Base-by-base conservation (phyloP, 2,797 vertebrate species). In the Gallinago nigripennis region DNA sequence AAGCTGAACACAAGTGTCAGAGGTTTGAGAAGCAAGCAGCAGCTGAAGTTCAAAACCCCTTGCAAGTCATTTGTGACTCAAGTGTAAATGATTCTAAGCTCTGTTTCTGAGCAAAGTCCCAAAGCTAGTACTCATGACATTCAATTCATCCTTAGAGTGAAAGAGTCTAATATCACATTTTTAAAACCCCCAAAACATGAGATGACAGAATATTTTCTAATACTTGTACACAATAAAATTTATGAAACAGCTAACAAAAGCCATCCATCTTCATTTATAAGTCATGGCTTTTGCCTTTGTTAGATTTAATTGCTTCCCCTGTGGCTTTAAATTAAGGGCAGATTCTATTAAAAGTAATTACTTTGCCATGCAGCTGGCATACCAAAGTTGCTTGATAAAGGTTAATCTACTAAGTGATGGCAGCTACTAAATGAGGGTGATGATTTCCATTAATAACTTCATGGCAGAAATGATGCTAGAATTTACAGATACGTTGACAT, bases 341-440 rank as follows among this genome's bases (percentile, higher is more conserved):
- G 84, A 93, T 95, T 94, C 94, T 88, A 94, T 95, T 96, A 88
- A 78, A 94, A 96, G 94, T 82, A 96, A 97, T 96, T 94, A 96
- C 94, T 97, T 51, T 63, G 57, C 91, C 18, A 3, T 85, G 95
- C 94, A 96, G 92, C 96, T 90, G 91, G 91, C 84, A 81, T 61
- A 82, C 94, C 89, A 85, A 72, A 95, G 95, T 89, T 91, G 72
- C 91, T 86, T 91, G 95, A 96, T 96, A 96, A 96, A 96, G 95
- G 94, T 96, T 96, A 96, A 96, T 96, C 94, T 91, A 48, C 94
- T 94, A 88, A 96, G 91, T 83, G 95, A 90, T 72, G 65, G 94
- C 91, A 96, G 89, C 87, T 79, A 57, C 95, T 86, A 94, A 96
- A 91, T 64, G 94, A 95, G 88, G 89, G 65, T 58, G 93, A 94